Base-by-base conservation (phyloP, 2,888 invertebrate species). In the Dascillus cervinus region DNA sequence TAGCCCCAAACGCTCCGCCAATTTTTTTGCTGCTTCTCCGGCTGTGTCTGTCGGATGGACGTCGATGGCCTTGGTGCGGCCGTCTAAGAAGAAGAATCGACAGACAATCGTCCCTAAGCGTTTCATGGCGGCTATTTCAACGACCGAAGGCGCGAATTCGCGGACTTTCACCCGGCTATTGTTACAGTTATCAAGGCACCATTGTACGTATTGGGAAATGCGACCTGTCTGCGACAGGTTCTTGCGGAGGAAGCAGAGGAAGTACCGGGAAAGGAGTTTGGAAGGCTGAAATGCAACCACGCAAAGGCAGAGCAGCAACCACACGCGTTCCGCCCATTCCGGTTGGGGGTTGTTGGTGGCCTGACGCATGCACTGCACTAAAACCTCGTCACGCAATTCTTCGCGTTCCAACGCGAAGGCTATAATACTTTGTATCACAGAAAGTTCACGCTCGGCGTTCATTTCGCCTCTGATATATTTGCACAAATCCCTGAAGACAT, bases 11-110 rank as follows among this genome's bases (percentile, higher is more conserved):
- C 92, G 87, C 61, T 91, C 89, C 0, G 92, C 90, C 13, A 95
- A 70, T 48, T 90, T 84, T 2, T 82, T 77, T 2, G 92, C 83
- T 0, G 92, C 91, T 55, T 92, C 92, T 11, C 84, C 82, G 0
- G 91, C 91, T 2, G 92, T 92, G 60, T 95, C 92, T 1, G 89
- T 89, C 1, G 94, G 91, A 68, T 92, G 91, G 12, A 95, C 87
- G 62, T 92, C 91, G 41, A 95, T 88, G 0, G 94, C 92, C 64
- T 94, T 95, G 1, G 92, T 92, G 32, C 92, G 78, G 0, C 92
- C 91, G 64, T 95, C 94, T 60, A 95, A 72, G 69, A 95, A 92
- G 71, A 91, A 91, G 67, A 95, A 91, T 26, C 89, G 77, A 60
- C 91, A 92, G 0, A 94, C 90, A 45, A 95, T 86, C 0, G 92